Conservation (phyloP, 2,888 invertebrate species). For the Latheticus oryzae region DNA sequence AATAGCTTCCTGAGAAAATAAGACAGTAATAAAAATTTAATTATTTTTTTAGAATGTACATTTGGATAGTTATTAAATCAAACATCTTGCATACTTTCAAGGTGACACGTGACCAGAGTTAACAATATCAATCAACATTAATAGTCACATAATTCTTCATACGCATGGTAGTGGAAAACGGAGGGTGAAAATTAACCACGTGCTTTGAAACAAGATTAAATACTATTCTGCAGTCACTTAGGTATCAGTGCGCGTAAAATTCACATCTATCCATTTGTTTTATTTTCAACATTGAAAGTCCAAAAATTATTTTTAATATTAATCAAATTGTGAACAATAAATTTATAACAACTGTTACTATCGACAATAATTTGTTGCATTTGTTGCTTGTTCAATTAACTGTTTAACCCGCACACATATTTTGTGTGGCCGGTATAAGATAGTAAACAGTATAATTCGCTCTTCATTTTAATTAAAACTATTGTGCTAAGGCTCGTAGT, state of each 20-base stretch:
- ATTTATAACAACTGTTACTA: too few species aligned
- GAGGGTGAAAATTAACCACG: conserved; percentile 35
- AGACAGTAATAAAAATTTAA: too few species aligned
- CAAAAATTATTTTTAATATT: too few species aligned
- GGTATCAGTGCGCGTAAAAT: conserved; percentile 35
- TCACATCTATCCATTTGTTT: too few species aligned
- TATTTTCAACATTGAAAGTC: too few species aligned
- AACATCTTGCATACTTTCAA: too few species aligned
- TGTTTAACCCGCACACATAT: conserved; percentile 29
- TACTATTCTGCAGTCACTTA: conserved; percentile 18
- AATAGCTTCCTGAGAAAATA: too few species aligned
- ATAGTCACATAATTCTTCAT: too few species aligned
- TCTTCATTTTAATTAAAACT: conserved; percentile 46
- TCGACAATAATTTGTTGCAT: conserved; percentile 19
- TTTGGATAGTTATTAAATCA: too few species aligned
- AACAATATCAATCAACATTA: too few species aligned
- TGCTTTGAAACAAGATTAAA: conserved; percentile 20
- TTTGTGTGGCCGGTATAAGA: conserved; percentile 11
- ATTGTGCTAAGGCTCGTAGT: conserved; percentile 42
- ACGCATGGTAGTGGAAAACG: conserved; percentile 22
- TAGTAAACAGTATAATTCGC: conserved; percentile 45
- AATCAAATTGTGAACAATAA: not conserved
- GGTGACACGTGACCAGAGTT: too few species aligned
- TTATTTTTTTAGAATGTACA: too few species aligned
- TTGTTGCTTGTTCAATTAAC: conserved; percentile 24